These are phyloP conservation scores for Onychomys arenicola DNA, from an alignment of 2,797 vertebrate species.

Conservation along the genomic window DNA sequence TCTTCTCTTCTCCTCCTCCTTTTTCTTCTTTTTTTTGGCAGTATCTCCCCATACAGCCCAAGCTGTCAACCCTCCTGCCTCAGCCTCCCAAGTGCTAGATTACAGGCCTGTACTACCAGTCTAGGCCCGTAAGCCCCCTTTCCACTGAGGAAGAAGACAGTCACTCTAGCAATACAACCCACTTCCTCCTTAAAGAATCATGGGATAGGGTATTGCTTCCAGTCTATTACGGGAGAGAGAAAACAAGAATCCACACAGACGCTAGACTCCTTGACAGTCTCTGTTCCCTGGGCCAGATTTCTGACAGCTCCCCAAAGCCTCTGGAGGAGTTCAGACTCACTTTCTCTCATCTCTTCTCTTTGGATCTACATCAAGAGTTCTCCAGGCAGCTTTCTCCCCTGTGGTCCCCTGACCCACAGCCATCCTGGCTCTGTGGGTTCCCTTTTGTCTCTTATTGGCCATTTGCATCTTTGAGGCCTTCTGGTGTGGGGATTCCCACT, in stretches of 20 bases:
- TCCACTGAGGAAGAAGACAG: background rate
- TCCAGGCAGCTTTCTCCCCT: background rate
- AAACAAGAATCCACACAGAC: background rate
- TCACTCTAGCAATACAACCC: background rate
- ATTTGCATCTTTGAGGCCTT: slow-evolving; percentile 58
- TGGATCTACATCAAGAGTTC: background rate
- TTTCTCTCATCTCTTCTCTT: background rate
- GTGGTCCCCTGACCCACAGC: background rate
- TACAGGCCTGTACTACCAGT: background rate
- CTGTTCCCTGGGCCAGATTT: background rate
- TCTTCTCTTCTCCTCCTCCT: rapidly evolving
- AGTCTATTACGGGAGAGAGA: background rate
- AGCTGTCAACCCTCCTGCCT: background rate
- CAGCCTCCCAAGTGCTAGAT: background rate
- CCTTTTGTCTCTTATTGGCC: background rate
- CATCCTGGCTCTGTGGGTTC: background rate
- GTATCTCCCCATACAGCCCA: background rate
- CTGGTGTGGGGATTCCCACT: background rate
- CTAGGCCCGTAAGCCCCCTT: background rate
- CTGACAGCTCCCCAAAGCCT: background rate
- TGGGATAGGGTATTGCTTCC: background rate
- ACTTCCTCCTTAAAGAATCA: background rate
- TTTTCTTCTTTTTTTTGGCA: no score
- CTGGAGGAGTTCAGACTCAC: background rate
- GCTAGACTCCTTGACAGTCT: background rate